A percentile compares a stretch with the other conserved stretches of the same genome.
phyloP scores from a whole-genome alignment of 2,113 vertebrate genomes.

The Pelmatolapia mariae region DNA sequence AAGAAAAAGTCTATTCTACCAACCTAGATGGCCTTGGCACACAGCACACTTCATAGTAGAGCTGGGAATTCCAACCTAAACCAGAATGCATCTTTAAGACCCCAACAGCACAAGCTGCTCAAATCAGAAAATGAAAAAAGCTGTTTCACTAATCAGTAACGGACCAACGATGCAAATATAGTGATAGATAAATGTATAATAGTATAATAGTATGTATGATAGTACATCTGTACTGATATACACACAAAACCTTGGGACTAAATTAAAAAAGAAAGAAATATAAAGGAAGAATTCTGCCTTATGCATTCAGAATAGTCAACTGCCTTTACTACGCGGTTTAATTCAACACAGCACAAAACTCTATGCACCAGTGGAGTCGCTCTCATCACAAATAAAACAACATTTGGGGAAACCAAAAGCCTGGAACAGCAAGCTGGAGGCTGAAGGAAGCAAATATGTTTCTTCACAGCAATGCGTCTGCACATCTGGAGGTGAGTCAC shows the following conservation, averaged over 20 bases:
- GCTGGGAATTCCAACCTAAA: not conserved
- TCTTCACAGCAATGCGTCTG: not conserved
- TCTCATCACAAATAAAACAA: constrained; percentile 8
- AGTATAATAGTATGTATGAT: not conserved
- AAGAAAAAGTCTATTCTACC: not conserved
- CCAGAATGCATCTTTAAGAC: not conserved
- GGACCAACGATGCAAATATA: not conserved
- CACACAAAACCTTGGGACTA: not conserved
- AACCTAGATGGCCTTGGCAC: not conserved
- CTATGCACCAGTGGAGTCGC: not conserved
- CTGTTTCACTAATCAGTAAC: not conserved
- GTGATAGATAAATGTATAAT: not conserved
- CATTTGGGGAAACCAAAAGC: constrained; percentile 30
- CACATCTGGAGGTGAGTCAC: constrained; percentile 12
- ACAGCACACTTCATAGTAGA: not conserved
- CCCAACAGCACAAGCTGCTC: not conserved
- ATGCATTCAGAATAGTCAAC: not conserved
- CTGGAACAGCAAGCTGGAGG: constrained; percentile 1
- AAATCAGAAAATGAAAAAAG: not conserved
- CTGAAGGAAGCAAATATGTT: not conserved
- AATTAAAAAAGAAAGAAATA: not conserved
- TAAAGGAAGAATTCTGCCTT: not conserved
- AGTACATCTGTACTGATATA: not conserved
- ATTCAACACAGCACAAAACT: not conserved
- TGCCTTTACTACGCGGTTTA: not conserved